Percentiles rank a stretch among this genome's conserved stretches.
These are phyloP conservation scores for Nycticryphes semicollaris DNA, from an alignment of 2,113 vertebrate species.

Conservation along the genomic window DNA sequence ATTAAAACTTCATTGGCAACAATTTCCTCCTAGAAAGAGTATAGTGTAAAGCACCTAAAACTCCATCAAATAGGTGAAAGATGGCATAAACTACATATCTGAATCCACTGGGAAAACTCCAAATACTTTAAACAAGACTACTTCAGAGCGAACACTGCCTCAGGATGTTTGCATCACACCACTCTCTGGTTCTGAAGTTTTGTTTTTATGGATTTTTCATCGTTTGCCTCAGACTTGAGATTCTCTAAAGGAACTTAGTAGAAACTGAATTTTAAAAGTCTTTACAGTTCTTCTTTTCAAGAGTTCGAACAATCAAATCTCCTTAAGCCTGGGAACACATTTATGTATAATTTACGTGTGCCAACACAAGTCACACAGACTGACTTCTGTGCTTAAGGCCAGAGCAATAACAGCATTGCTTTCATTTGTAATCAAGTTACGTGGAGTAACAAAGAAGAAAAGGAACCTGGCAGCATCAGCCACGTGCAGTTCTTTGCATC, in stretches of 20 bases:
- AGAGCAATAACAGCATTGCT: neutral
- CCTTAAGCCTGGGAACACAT: neutral
- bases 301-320: neutral
- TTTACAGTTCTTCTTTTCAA: neutral
- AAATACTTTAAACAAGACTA: neutral
- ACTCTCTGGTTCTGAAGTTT: slow-evolving; percentile 19
- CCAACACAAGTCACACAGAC: neutral
- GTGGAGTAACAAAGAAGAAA: neutral
- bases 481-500: neutral
- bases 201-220: slow-evolving; percentile 46
- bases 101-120: neutral
- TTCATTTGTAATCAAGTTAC: neutral
- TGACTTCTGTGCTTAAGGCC: neutral
- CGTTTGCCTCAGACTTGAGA: neutral
- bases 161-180: slow-evolving; percentile 48
- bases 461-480: neutral
- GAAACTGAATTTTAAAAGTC: slow-evolving; percentile 20
- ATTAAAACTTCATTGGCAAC: neutral
- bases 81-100: neutral
- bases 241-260: neutral
- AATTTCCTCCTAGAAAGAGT: neutral
- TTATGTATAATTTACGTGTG: slow-evolving; percentile 17
- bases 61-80: neutral
- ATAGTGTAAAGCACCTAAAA: neutral
- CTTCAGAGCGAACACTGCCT: slow-evolving; percentile 40